phyloP scores from a whole-genome alignment of 2,888 invertebrate species.

The Leuctra nigra region DNA sequence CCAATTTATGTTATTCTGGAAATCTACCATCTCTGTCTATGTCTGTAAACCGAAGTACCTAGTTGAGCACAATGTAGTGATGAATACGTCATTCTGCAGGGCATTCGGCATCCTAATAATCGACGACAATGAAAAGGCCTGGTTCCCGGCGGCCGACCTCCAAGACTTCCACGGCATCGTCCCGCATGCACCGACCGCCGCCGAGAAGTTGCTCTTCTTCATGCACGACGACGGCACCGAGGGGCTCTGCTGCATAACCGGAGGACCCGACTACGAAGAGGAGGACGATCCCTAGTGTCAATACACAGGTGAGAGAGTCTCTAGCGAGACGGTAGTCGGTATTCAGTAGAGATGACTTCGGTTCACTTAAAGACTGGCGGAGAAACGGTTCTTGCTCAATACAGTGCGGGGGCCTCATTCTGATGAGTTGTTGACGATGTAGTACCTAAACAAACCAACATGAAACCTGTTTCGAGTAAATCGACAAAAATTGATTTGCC shows the following conservation, averaged over 20 bases:
- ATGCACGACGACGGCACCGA: constrained; percentile 77
- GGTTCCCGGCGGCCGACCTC: constrained; percentile 85
- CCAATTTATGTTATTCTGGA: too few species aligned
- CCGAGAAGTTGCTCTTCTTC: constrained; percentile 75
- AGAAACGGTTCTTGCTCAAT: neutral
- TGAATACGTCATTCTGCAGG: too few species aligned
- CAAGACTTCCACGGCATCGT: constrained; percentile 85
- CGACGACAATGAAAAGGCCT: constrained; percentile 83
- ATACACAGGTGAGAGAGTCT: constrained; percentile 16
- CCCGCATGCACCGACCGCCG: constrained; percentile 69
- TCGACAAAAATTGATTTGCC: too few species aligned
- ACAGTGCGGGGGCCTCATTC: neutral
- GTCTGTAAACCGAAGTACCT: too few species aligned
- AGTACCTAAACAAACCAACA: too few species aligned
- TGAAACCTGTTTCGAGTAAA: too few species aligned
- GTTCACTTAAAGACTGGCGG: neutral
- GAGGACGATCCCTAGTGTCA: too few species aligned
- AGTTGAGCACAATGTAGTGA: too few species aligned
- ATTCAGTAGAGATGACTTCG: too few species aligned
- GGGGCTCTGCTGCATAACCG: constrained; percentile 71
- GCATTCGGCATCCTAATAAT: constrained; percentile 71
- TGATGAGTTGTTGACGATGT: too few species aligned
- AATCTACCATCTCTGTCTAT: too few species aligned
- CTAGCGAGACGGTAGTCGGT: too few species aligned
- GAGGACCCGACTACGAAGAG: constrained; percentile 48